These are phyloP conservation scores for Neria commutata DNA, from an alignment of 2,888 invertebrate genomes.

Conservation along the genomic window DNA sequence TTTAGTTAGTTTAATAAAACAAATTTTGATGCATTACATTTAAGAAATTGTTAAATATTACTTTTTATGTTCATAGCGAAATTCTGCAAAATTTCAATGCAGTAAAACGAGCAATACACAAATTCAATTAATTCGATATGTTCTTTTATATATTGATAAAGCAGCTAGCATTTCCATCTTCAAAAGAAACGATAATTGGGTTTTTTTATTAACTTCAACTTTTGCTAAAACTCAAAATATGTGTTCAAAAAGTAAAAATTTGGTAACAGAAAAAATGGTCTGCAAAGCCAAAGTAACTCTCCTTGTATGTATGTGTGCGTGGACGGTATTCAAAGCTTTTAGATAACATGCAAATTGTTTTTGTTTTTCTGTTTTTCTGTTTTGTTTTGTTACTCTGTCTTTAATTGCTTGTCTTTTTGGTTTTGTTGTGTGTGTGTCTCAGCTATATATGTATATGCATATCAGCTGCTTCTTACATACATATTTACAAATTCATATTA, in stretches of 20 bases:
- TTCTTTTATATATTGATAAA: conserved; percentile 27
- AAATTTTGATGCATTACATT: too few relatives aligned
- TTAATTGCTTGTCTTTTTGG: not conserved
- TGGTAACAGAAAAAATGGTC: not conserved
- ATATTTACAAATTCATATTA: conserved; percentile 7
- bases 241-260: conserved; percentile 3
- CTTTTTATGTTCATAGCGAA: conserved; percentile 31
- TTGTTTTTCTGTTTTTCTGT: conserved; percentile 23
- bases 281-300: conserved; percentile 30
- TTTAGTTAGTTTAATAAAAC: conserved; percentile 24
- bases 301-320: conserved; percentile 43
- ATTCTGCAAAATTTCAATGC: conserved; percentile 17
- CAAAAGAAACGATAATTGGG: too few relatives aligned
- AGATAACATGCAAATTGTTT: conserved; percentile 32
- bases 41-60: conserved; percentile 28
- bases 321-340: conserved; percentile 51
- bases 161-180: too few relatives aligned
- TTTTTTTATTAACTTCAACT: conserved; percentile 12
- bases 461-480: not conserved
- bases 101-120: conserved; percentile 27
- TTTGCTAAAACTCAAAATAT: not conserved
- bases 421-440: not conserved
- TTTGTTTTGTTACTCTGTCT: conserved; percentile 15
- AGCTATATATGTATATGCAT: conserved; percentile 7
- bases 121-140: conserved; percentile 32